Conservation (phyloP, 2,888 invertebrate species). For the Seladonia tumulorum region DNA sequence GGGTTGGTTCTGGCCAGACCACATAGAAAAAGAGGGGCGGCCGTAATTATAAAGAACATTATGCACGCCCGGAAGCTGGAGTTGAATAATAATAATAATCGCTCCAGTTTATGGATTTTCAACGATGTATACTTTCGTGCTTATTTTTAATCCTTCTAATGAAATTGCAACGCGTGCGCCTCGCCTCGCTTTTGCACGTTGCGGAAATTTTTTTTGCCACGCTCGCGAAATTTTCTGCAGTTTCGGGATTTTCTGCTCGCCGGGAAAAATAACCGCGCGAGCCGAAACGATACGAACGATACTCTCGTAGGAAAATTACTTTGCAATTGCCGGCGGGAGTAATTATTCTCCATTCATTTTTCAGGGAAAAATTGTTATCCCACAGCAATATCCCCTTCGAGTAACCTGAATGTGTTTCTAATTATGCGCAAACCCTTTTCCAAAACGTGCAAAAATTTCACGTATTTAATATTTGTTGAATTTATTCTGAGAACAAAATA, state of each 20-base stretch:
- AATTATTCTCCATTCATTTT: neutral
- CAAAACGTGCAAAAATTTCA: neutral
- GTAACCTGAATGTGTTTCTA: neutral
- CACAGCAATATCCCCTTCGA: no score
- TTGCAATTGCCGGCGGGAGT: neutral
- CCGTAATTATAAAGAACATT: constrained; percentile 33
- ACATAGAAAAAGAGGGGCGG: neutral
- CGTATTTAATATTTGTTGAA: no score
- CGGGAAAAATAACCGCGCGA: neutral
- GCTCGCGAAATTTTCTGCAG: neutral
- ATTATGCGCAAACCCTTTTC: neutral
- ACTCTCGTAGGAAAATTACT: neutral
- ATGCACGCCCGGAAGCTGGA: neutral
- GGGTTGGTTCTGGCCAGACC: neutral
- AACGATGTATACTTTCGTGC: neutral
- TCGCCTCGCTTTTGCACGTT: neutral
- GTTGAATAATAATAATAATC: constrained; percentile 16
- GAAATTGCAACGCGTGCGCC: neutral
- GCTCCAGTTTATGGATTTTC: neutral
- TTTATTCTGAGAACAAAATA: no score
- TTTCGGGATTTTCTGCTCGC: neutral
- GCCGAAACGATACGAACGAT: neutral
- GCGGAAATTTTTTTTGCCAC: neutral
- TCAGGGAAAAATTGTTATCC: neutral
- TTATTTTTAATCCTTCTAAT: constrained; percentile 5